These are phyloP conservation scores for Dendrocopos noguchii DNA, from an alignment of 2,113 vertebrate genomes.

Conservation along the genomic window DNA sequence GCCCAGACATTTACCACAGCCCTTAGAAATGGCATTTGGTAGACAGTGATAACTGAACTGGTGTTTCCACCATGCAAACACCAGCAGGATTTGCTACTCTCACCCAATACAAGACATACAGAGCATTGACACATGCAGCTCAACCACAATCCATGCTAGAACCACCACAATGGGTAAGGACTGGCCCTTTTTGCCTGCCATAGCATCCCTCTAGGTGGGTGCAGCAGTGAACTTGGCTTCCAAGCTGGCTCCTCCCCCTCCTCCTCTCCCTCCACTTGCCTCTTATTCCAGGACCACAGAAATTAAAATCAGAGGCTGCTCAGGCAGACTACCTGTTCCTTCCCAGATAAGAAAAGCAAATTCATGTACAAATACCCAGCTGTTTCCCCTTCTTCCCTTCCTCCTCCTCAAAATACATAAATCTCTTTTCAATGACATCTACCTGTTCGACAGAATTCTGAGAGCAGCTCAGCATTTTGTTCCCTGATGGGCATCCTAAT, in stretches of 20 bases:
- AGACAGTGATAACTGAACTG: accelerated
- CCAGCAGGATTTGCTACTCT: neutral
- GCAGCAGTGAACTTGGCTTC: neutral
- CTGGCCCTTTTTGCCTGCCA: neutral
- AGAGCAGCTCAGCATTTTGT: neutral
- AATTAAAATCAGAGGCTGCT: neutral
- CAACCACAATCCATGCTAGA: neutral
- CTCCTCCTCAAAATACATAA: neutral
- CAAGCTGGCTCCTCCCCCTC: neutral
- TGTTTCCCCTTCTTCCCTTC: neutral
- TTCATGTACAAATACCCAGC: neutral
- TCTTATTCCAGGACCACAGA: neutral
- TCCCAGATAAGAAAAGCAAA: neutral
- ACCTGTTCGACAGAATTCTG: neutral
- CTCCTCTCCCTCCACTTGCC: neutral
- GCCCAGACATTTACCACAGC: neutral
- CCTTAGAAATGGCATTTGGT: neutral
- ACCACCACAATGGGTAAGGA: neutral
- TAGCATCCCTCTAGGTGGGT: too few relatives aligned
- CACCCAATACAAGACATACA: neutral
- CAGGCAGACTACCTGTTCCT: neutral
- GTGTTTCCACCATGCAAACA: neutral
- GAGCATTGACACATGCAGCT: neutral
- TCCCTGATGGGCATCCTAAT: neutral
- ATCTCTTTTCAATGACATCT: neutral